Percentiles rank a stretch among this genome's conserved stretches.
These are phyloP conservation scores for Oreohelix idahoensis DNA, from an alignment of 1,140 invertebrate species.

Conservation along the genomic window DNA sequence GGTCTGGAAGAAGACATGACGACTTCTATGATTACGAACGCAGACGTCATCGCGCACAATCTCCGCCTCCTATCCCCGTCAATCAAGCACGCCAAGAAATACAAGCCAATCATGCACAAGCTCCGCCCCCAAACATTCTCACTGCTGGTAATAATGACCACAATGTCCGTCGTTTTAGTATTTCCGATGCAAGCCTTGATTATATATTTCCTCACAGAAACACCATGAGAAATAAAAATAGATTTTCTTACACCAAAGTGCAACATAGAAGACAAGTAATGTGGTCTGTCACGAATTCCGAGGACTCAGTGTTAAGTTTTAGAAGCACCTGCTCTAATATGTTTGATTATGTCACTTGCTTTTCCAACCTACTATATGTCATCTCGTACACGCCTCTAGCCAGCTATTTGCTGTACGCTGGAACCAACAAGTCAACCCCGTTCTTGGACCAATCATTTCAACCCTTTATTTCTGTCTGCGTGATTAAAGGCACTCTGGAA, in stretches of 20 bases:
- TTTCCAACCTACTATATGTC: neutral
- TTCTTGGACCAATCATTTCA: slow-evolving; percentile 7
- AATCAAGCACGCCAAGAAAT: neutral
- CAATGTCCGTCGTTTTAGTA: neutral
- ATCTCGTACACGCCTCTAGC: neutral
- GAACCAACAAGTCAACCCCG: too few species aligned
- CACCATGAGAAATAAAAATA: neutral
- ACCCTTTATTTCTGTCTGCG: neutral
- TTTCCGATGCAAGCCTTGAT: neutral
- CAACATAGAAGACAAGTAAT: neutral
- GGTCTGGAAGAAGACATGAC: neutral
- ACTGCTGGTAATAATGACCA: neutral
- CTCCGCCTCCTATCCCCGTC: neutral
- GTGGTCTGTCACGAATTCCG: neutral
- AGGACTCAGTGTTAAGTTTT: too few species aligned
- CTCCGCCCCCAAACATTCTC: neutral
- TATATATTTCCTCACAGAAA: neutral
- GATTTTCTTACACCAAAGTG: neutral
- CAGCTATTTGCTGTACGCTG: neutral
- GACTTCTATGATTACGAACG: slow-evolving; percentile 7
- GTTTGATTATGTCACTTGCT: neutral
- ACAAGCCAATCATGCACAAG: neutral
- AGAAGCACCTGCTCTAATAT: too few species aligned
- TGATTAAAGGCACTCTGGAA: neutral
- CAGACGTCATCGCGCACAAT: slow-evolving; percentile 6